Percentiles rank a stretch among this genome's conserved stretches.
These are phyloP conservation scores for Phaethornis superciliosus DNA, from an alignment of 2,113 vertebrate genomes.

Conservation along the genomic window DNA sequence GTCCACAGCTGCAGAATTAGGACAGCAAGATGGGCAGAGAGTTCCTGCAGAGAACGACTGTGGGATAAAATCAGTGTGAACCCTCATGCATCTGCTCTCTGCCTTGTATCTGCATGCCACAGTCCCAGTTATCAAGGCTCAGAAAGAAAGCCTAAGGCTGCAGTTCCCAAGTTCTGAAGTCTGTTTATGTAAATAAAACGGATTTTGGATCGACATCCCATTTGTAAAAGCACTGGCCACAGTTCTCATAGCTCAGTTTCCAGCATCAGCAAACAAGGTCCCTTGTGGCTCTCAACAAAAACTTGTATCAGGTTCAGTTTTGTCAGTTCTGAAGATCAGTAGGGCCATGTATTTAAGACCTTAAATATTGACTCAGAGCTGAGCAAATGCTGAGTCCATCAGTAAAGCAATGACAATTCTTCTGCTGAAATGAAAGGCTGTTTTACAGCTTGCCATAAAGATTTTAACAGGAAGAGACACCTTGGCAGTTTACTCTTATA, in stretches of 20 bases:
- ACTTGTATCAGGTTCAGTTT: background rate
- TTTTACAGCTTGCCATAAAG: background rate
- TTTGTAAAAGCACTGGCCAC: background rate
- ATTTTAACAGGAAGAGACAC: background rate
- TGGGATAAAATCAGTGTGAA: background rate
- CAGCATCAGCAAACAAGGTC: background rate
- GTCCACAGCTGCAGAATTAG: background rate
- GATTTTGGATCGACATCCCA: background rate
- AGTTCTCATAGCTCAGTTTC: background rate
- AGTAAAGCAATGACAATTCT: background rate
- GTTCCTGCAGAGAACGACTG: background rate
- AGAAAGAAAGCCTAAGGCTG: background rate
- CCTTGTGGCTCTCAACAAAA: background rate
- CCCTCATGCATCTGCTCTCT: background rate
- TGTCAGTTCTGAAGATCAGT: background rate
- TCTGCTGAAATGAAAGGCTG: background rate
- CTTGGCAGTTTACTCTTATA: background rate
- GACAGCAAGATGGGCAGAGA: background rate
- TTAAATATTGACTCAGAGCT: conserved; percentile 18
- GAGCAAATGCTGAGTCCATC: background rate
- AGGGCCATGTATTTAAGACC: background rate
- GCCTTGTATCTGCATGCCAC: background rate
- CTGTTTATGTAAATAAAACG: background rate
- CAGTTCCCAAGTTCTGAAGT: background rate
- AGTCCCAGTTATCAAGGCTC: background rate